A percentile compares a stretch with the other conserved stretches of the same genome.
Conservation (phyloP, 1,140 invertebrate species). For the Acromyrmex heyeri region DNA sequence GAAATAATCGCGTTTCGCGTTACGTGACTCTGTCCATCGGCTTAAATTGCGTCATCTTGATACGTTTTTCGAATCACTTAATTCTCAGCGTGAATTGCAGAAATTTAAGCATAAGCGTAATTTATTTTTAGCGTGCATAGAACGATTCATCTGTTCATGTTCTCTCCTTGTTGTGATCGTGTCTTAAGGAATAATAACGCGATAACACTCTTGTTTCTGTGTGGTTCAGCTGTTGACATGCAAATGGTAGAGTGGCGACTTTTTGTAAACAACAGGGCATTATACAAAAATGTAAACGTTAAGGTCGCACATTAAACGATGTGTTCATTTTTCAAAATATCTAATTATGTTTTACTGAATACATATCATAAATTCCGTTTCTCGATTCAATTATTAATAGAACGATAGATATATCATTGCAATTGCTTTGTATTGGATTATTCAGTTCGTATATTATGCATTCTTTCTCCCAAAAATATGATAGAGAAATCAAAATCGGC, state of each 20-base stretch:
- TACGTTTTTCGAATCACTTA: conserved; percentile 3
- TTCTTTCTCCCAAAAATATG: background rate
- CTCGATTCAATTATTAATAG: background rate
- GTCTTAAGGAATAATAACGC: background rate
- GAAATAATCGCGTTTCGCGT: background rate
- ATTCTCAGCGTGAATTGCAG: background rate
- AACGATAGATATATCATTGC: background rate
- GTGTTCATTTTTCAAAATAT: background rate
- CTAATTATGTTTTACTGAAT: too few relatives aligned
- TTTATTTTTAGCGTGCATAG: background rate
- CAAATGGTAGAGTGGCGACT: too few relatives aligned
- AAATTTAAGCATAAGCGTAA: background rate
- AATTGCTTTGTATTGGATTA: background rate
- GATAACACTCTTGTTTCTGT: background rate
- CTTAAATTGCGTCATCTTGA: background rate
- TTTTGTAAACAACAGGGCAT: background rate
- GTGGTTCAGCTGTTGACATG: background rate
- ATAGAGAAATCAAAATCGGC: background rate
- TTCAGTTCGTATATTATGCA: background rate
- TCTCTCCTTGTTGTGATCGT: background rate
- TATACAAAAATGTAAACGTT: background rate
- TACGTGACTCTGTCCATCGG: background rate
- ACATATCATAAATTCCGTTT: background rate
- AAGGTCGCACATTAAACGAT: background rate
- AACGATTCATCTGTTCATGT: too few relatives aligned